Evolutionary conservation across 2,888 invertebrate genomes (phyloP).

Genomic region (Coronaproctus castanopsis): DNA sequence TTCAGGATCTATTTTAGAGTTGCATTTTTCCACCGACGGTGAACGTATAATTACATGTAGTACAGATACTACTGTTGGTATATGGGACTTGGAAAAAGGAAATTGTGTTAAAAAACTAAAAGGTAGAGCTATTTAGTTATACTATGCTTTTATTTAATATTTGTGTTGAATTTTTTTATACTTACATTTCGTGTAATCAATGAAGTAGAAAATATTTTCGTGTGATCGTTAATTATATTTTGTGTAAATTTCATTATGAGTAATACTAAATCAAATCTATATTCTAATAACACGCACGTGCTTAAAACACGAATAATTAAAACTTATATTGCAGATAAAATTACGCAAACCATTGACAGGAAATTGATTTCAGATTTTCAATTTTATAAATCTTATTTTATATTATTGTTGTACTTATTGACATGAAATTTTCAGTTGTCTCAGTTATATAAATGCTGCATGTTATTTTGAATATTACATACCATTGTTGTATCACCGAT

Average conservation of each 20-base stretch:
- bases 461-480: too few relatives aligned
- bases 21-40: conserved; percentile 71
- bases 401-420: too few relatives aligned
- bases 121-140: conserved; percentile 35
- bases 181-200: background rate
- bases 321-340: too few relatives aligned
- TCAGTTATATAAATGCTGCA: too few relatives aligned
- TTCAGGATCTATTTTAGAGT: conserved; percentile 83
- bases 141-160: conserved; percentile 10
- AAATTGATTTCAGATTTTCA: too few relatives aligned
- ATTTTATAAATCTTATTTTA: too few relatives aligned
- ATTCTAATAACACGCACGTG: too few relatives aligned
- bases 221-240: background rate
- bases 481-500: background rate
- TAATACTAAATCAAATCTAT: too few relatives aligned
- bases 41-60: conserved; percentile 72
- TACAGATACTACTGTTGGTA: conserved; percentile 81
- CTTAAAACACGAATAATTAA: too few relatives aligned
- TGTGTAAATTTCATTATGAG: too few relatives aligned
- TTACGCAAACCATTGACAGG: too few relatives aligned
- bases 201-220: background rate
- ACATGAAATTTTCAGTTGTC: too few relatives aligned
- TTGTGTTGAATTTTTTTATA: background rate
- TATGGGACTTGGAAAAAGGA: conserved; percentile 87
- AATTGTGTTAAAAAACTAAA: conserved; percentile 73